Percentiles rank a stretch among this genome's conserved stretches.
These are phyloP conservation scores for Lacerta viridis DNA, from an alignment of 2,797 vertebrate genomes.

Conservation along the genomic window DNA sequence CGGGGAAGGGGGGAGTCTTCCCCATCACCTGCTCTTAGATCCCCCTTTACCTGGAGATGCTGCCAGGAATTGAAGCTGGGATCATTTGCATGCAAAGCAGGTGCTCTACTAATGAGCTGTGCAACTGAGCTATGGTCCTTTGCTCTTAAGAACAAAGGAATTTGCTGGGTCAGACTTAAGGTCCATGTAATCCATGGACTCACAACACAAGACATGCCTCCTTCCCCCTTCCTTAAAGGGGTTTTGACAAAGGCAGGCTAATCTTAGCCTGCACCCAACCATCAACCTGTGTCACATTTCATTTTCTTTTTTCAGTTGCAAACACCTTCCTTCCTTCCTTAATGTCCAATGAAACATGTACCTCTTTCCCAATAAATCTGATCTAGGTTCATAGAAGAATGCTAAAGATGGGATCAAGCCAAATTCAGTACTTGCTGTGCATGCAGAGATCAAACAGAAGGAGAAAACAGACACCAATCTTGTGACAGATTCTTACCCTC, in stretches of 20 bases:
- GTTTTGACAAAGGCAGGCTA: background rate
- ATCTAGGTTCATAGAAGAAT: background rate
- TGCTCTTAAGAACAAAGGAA: too few relatives aligned
- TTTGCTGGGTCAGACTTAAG: background rate
- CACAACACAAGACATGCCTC: too few relatives aligned
- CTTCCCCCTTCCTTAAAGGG: background rate
- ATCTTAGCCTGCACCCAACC: background rate
- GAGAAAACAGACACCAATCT: background rate
- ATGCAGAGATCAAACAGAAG: background rate
- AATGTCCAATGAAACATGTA: background rate
- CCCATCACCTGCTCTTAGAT: too few relatives aligned
- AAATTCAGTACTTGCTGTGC: background rate
- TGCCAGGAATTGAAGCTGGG: too few relatives aligned
- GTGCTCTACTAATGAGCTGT: too few relatives aligned
- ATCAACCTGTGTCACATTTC: background rate
- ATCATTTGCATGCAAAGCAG: too few relatives aligned
- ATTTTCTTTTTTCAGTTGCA: background rate
- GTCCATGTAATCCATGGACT: background rate
- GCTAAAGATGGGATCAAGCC: background rate
- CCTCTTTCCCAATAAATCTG: background rate
- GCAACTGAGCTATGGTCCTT: too few relatives aligned
- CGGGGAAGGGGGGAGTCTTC: too few relatives aligned
- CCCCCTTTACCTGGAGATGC: too few relatives aligned
- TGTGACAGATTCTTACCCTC: slow-evolving; percentile 84
- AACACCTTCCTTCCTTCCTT: background rate